phyloP scores from a whole-genome alignment of 2,113 vertebrate species.

The Piaya cayana region DNA sequence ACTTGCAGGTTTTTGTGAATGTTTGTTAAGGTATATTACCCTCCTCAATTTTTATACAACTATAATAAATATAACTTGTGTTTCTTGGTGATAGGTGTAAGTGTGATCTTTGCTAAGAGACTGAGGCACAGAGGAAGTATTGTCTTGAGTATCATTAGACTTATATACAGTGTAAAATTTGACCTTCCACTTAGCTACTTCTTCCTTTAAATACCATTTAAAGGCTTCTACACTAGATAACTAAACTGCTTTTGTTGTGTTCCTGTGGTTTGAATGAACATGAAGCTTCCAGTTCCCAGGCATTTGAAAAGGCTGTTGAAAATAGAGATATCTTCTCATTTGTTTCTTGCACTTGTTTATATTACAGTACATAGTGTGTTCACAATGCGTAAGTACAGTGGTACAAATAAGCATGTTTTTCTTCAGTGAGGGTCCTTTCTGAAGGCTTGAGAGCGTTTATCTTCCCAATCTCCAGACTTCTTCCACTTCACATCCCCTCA shows the following conservation, averaged over 20 bases:
- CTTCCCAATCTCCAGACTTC: neutral
- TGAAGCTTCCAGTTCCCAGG: neutral
- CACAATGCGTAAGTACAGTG: neutral
- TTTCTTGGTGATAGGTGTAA: neutral
- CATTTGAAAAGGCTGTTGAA: neutral
- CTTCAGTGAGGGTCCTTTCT: neutral
- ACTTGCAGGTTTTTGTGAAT: neutral
- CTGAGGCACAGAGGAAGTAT: neutral
- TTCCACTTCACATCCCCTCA: constrained; percentile 18
- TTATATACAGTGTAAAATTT: neutral
- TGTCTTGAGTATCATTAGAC: neutral
- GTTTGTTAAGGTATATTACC: neutral
- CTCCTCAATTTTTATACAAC: neutral
- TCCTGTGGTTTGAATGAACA: neutral
- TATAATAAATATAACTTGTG: neutral
- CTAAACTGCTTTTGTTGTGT: neutral
- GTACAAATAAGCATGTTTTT: neutral
- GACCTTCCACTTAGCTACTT: neutral
- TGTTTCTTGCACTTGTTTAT: neutral
- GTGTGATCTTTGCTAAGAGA: neutral
- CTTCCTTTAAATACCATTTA: neutral
- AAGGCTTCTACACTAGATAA: neutral
- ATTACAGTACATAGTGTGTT: neutral
- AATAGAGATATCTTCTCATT: neutral
- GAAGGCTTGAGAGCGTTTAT: neutral